phyloP scores from a whole-genome alignment of 2,113 vertebrate genomes.

The Pedionomus torquatus region DNA sequence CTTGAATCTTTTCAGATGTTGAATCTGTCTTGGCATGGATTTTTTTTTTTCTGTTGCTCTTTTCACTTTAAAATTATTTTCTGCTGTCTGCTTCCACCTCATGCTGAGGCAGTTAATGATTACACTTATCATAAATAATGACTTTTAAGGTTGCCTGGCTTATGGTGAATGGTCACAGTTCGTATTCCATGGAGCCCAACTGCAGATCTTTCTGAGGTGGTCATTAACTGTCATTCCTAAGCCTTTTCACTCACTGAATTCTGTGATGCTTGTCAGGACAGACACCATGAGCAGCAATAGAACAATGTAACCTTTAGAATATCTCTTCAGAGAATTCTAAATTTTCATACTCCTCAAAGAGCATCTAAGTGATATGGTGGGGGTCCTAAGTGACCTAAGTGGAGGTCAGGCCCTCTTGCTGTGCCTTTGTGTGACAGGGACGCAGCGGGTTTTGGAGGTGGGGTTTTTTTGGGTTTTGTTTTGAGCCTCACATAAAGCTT shows the following conservation, averaged over 20 bases:
- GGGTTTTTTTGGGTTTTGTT: too few species aligned
- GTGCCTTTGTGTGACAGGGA: neutral
- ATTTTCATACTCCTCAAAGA: neutral
- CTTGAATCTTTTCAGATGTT: neutral
- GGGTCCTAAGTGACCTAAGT: too few species aligned
- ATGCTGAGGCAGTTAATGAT: neutral
- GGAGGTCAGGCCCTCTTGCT: neutral
- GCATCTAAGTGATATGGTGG: neutral
- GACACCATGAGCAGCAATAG: neutral
- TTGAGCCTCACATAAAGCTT: neutral
- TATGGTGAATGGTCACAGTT: neutral
- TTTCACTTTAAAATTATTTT: neutral
- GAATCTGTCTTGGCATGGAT: neutral
- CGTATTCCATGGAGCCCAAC: neutral
- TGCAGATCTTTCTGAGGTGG: neutral
- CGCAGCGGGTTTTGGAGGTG: rapidly evolving
- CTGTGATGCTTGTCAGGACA: neutral
- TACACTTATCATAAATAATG: neutral
- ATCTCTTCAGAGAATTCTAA: neutral
- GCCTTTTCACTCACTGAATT: neutral
- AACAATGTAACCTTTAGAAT: neutral
- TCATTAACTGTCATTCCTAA: neutral
- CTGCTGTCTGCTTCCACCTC: neutral
- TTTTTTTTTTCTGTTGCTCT: neutral
- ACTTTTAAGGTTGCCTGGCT: neutral